phyloP scores from a whole-genome alignment of 1,140 invertebrate genomes.

The Sogatella furcifera region DNA sequence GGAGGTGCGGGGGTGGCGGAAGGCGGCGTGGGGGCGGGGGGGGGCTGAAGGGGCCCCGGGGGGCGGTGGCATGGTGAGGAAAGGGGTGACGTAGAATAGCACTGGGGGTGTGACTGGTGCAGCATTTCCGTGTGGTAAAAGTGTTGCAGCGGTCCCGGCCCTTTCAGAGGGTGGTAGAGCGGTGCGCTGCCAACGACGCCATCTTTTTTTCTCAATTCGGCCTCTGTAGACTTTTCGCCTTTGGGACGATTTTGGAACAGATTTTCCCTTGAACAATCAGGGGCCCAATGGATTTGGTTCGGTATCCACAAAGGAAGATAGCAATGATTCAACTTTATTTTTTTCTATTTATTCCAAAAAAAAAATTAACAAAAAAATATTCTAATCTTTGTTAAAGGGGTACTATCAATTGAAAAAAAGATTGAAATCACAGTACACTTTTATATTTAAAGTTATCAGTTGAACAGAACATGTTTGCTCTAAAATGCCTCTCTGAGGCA shows the following conservation, averaged over 20 bases:
- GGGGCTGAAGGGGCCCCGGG: slow-evolving; percentile 5
- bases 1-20: slow-evolving; percentile 24
- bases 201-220: slow-evolving; percentile 83
- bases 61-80: slow-evolving; percentile 16
- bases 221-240: slow-evolving; percentile 88
- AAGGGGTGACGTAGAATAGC: slow-evolving; percentile 23
- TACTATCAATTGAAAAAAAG: too few species aligned
- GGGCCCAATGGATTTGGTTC: too few species aligned
- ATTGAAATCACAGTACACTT: too few species aligned
- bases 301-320: too few species aligned
- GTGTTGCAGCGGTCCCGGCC: slow-evolving; percentile 30
- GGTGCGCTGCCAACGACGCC: slow-evolving; percentile 52
- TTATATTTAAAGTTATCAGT: too few species aligned
- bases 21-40: slow-evolving; percentile 16
- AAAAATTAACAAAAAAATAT: too few species aligned
- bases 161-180: slow-evolving; percentile 39
- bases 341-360: too few species aligned
- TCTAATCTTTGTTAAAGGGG: too few species aligned
- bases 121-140: slow-evolving; percentile 20
- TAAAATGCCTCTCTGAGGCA: too few species aligned
- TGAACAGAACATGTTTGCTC: too few species aligned
- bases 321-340: too few species aligned
- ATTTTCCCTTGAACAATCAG: slow-evolving; percentile 73
- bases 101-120: slow-evolving; percentile 19
- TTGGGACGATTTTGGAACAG: slow-evolving; percentile 94